phyloP scores from a whole-genome alignment of 2,113 vertebrate species.

The Oncorhynchus mykiss region DNA sequence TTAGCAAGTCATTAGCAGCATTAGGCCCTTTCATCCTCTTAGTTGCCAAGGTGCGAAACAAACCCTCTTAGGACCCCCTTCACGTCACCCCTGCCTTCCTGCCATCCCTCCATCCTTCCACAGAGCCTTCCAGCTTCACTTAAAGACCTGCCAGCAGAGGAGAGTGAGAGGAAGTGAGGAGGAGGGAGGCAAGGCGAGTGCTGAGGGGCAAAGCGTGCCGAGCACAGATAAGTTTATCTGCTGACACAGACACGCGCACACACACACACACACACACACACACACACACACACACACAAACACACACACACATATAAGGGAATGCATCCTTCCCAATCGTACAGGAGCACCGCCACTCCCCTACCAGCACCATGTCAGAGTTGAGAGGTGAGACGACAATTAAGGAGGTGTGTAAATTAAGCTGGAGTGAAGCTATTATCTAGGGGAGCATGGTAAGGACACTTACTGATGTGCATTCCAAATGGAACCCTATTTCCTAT shows the following conservation, averaged over 20 bases:
- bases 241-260: background rate
- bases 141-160: too few species aligned
- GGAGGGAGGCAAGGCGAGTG: slow-evolving; percentile 20
- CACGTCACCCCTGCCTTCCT: too few species aligned
- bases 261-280: background rate
- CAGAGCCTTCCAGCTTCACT: too few species aligned
- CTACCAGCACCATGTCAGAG: too few species aligned
- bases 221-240: slow-evolving; percentile 32
- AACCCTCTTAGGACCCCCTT: slow-evolving; percentile 14
- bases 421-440: too few species aligned
- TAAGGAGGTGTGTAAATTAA: too few species aligned
- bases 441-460: too few species aligned
- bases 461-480: too few species aligned
- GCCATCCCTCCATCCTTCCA: too few species aligned
- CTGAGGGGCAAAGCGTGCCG: slow-evolving; percentile 26
- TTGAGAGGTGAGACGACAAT: too few species aligned
- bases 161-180: background rate
- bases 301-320: background rate
- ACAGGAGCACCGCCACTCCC: too few species aligned
- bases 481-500: too few species aligned
- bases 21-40: slow-evolving; percentile 45
- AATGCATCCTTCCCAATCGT: background rate
- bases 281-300: background rate
- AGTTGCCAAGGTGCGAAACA: slow-evolving; percentile 36
- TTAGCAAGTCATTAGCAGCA: slow-evolving; percentile 38